These are phyloP conservation scores for Heptranchias perlo DNA, from an alignment of 2,113 vertebrate genomes.

Conservation along the genomic window DNA sequence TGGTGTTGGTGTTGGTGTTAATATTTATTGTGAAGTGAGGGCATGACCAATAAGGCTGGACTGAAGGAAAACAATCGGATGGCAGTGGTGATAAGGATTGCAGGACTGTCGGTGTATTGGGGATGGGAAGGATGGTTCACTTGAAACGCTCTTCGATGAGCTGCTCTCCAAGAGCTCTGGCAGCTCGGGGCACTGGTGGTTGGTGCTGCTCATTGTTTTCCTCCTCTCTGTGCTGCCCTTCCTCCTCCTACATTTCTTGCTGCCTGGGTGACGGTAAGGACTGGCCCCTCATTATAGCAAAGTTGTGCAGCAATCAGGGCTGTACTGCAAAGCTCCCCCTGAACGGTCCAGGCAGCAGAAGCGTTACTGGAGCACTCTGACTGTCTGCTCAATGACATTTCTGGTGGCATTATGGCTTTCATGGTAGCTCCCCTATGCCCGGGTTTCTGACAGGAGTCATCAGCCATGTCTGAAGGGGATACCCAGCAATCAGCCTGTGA, in stretches of 20 bases:
- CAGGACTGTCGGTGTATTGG: background rate
- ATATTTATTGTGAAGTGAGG: background rate
- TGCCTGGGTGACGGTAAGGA: background rate
- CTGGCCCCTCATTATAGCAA: background rate
- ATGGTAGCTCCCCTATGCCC: background rate
- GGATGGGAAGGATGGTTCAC: background rate
- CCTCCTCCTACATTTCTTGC: background rate
- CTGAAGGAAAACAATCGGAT: background rate
- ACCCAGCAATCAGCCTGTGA: background rate
- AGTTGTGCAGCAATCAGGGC: background rate
- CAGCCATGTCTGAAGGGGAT: background rate
- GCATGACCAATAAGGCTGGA: background rate
- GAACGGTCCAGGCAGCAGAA: background rate
- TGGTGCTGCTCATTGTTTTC: background rate
- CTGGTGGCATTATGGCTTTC: background rate
- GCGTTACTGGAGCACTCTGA: background rate
- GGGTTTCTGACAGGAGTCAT: background rate
- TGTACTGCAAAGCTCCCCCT: background rate
- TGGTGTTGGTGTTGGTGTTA: background rate
- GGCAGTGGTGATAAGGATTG: background rate
- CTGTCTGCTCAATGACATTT: background rate
- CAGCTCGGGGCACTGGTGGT: background rate
- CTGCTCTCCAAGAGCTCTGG: background rate
- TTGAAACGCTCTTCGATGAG: background rate
- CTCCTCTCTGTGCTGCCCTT: background rate